Conservation (phyloP, 2,797 vertebrate genomes). For the Fringilla coelebs region DNA sequence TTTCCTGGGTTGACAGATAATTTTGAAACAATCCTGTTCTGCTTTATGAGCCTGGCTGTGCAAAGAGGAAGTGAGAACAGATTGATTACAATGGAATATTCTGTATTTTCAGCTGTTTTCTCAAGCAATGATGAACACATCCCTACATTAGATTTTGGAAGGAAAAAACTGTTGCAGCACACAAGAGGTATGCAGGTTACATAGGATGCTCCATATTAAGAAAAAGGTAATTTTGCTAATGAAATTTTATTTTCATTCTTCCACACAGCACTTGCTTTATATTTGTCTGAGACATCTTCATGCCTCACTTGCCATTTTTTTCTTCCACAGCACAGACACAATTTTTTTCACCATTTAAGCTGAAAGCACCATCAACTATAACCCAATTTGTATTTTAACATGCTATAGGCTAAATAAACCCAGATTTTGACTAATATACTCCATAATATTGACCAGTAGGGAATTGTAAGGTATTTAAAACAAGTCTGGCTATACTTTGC, state of each 20-base stretch:
- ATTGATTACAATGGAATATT: conserved; percentile 1
- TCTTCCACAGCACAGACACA: neutral
- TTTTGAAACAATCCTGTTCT: neutral
- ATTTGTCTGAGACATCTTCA: neutral
- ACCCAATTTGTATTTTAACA: neutral
- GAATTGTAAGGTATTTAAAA: neutral
- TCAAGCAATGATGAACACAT: neutral
- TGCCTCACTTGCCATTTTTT: neutral
- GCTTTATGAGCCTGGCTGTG: neutral
- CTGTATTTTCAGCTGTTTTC: neutral
- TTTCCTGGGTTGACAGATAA: neutral
- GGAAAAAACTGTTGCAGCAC: neutral
- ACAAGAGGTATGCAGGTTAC: neutral
- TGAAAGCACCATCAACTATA: neutral
- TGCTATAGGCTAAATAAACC: neutral
- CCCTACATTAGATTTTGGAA: neutral
- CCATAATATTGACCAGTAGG: neutral
- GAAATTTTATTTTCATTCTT: neutral
- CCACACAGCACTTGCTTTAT: neutral
- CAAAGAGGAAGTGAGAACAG: conserved; percentile 9
- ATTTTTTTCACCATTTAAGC: neutral
- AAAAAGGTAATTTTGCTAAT: neutral
- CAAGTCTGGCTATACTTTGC: neutral
- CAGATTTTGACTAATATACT: neutral
- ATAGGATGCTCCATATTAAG: neutral